Evolutionary conservation across 2,888 invertebrate species (phyloP), one percentile per base, ranked within the genome.

Genomic region (Polyommatus icarus): DNA sequence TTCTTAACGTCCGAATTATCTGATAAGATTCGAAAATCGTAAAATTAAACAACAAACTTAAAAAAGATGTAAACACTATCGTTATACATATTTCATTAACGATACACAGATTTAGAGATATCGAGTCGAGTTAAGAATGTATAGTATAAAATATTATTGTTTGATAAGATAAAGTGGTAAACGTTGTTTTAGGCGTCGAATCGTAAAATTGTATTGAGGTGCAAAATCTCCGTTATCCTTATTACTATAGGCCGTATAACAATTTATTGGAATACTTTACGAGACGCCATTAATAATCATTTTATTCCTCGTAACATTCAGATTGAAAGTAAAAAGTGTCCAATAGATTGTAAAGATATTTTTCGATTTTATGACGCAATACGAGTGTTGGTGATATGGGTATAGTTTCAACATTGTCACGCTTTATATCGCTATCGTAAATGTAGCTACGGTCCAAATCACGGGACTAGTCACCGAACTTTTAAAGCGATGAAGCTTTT

Each of bases 121-220:
- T 15, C 73, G 50, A 46, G 12, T 18, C 24, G 75, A 50, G 50
- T 50, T 29, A 29, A 73, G 46, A 40, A 73, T 73, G 73, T 20
- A 54, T 18, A 24, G 24, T 54, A 75, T 75, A 75, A 75, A 75
- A 75, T 75, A 75, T 75, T 54, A 75, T 75, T 75, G 50, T 75
- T 29, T 18, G 75, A 85, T 82, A 83, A 83, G 81, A 84, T 83
- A 82, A 79, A 71, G 78, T 80, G 78, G 78, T 78, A 80, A 82
- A 80, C 80, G 81, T 79, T 81, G 80, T 82, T 85, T 85, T 87
- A 88, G 87, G 86, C 87, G 87, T 88, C 84, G 85, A 84, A 83
- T 86, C 84, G 85, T 86, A 86, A 87, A 89, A 85, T 85, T 86
- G 84, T 83, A 84, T 80, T 82, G 81, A 84, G 82, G 82, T 84